These are phyloP conservation scores for Meteorus cinctellus DNA, from an alignment of 2,888 invertebrate species.

Conservation along the genomic window DNA sequence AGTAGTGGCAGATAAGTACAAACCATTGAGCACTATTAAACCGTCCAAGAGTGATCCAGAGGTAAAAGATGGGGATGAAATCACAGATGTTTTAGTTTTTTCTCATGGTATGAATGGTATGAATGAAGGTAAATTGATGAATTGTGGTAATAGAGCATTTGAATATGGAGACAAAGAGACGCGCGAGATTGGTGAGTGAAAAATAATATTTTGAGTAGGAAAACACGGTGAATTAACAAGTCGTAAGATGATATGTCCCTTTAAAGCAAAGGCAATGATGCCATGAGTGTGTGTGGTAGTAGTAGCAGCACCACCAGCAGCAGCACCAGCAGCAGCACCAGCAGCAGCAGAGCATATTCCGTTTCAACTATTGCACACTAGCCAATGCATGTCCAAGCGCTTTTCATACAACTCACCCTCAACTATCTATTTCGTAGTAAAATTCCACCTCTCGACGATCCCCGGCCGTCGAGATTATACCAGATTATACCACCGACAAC, in stretches of 20 bases:
- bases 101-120: slow-evolving; percentile 8
- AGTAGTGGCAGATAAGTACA: slow-evolving; percentile 29
- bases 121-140: background rate
- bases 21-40: slow-evolving; percentile 35
- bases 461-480: slow-evolving; percentile 56
- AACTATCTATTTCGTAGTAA: slow-evolving; percentile 56
- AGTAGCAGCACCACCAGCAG: no score
- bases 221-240: slow-evolving; percentile 6
- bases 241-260: slow-evolving; percentile 33
- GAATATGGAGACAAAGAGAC: background rate
- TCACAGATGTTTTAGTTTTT: slow-evolving; percentile 40
- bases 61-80: slow-evolving; percentile 21
- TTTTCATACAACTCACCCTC: slow-evolving; percentile 55
- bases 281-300: slow-evolving; percentile 50
- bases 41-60: slow-evolving; percentile 35
- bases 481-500: slow-evolving; percentile 68
- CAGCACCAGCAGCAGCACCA: no score
- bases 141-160: background rate
- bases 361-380: slow-evolving; percentile 58
- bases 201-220: background rate
- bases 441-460: slow-evolving; percentile 53
- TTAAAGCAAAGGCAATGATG: slow-evolving; percentile 52
- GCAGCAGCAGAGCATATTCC: slow-evolving; percentile 66
- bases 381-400: slow-evolving; percentile 51
- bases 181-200: background rate